phyloP scores from a whole-genome alignment of 2,797 vertebrate genomes.

The Morelia viridis region DNA sequence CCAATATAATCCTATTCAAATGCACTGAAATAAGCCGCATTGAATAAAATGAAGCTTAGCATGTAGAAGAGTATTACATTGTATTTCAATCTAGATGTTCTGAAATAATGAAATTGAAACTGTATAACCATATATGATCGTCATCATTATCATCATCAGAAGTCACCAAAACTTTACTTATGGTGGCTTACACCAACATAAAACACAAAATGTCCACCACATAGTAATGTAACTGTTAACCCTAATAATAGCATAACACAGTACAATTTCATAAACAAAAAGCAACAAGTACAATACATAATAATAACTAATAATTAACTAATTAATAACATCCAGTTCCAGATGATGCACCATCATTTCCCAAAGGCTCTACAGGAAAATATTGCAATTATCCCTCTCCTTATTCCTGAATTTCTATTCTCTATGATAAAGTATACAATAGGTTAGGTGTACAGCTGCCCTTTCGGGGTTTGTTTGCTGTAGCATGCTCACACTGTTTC shows the following conservation, averaged over 20 bases:
- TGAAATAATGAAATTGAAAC: not conserved
- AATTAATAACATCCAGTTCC: not conserved
- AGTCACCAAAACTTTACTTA: not conserved
- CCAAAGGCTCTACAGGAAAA: not conserved
- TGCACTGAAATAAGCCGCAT: not conserved
- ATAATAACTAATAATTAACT: not conserved
- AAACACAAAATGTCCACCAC: not conserved
- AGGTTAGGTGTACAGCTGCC: not conserved
- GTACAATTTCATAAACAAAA: not conserved
- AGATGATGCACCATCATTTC: not conserved
- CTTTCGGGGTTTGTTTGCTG: not conserved
- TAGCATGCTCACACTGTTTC: not conserved
- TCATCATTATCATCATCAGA: not conserved
- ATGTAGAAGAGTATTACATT: not conserved
- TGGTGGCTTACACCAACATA: not conserved
- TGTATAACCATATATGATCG: not conserved
- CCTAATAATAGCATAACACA: not conserved
- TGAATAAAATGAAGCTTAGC: not conserved
- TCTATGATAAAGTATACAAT: not conserved
- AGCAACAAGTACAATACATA: not conserved
- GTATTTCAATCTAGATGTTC: not conserved
- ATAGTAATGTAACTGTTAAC: not conserved
- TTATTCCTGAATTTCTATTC: not conserved
- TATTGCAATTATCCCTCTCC: not conserved
- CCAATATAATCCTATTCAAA: too few species aligned